Percentiles rank a stretch among this genome's conserved stretches.
These are phyloP conservation scores for Scaptodrosophila latifasciaeformis DNA, from an alignment of 2,888 invertebrate genomes.

Conservation along the genomic window DNA sequence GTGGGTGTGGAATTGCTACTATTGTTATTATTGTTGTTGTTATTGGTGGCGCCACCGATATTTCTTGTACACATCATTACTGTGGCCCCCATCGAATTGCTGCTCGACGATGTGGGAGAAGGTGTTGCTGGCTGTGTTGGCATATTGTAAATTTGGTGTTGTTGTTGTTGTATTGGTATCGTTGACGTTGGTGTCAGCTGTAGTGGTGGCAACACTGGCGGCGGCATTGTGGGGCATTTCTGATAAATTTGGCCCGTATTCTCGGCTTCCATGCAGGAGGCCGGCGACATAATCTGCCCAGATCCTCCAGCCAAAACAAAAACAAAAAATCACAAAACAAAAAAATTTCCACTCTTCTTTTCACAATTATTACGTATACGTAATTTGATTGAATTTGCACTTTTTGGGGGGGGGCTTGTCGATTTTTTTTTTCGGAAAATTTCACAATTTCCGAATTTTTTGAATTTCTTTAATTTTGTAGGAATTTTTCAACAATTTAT, in stretches of 20 bases:
- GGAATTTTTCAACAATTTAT: not conserved
- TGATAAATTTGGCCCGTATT: conserved; percentile 31
- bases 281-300: conserved; percentile 53
- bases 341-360: no score
- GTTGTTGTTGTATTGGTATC: not conserved
- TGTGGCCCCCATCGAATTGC: conserved; percentile 3
- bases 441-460: not conserved
- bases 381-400: no score
- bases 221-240: conserved; percentile 26
- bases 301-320: no score
- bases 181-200: conserved; percentile 35
- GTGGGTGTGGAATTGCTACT: conserved; percentile 2
- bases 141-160: no score
- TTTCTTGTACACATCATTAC: conserved; percentile 57
- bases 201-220: not conserved
- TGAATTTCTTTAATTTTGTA: no score
- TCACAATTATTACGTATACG: no score
- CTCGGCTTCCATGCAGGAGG: conserved; percentile 56
- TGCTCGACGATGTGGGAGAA: not conserved
- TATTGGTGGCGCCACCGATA: conserved; percentile 29
- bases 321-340: no score
- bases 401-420: not conserved
- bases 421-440: not conserved
- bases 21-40: not conserved
- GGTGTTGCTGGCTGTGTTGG: no score